Evolutionary conservation across 2,113 vertebrate genomes (phyloP), one percentile per base, ranked within the genome.

Genomic region (Mesitornis unicolor): DNA sequence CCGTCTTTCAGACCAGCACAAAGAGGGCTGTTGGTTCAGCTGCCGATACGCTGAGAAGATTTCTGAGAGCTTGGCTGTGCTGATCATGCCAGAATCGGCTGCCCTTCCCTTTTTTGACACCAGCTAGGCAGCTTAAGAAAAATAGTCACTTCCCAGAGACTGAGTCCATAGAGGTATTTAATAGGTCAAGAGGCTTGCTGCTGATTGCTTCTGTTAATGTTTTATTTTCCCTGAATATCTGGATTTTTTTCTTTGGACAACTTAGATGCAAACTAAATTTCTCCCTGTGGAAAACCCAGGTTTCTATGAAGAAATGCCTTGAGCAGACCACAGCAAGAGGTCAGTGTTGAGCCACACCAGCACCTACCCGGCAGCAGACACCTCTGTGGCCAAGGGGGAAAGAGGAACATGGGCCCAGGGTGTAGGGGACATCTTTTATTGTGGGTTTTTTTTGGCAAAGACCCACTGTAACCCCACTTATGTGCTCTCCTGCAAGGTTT

Each of bases 301-400:
- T 53, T 40, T 18, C 14, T 25, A 1, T 2, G 22, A 79, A 71
- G 54, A 60, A 84, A 61, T 10, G 51, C 15, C 33, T 8, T 10
- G 16, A 45, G n/a, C 45, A 35, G 16, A 7, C 12, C 47, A 26
- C 2, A 10, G 86, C 40, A 76, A 64, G 61, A 81, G 84, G 65
- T 87, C 73, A 67, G 80, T 60, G 64, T 10, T 59, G 60, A 89
- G 76, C 73, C 36, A 36, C 20, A 2, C 43, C 6, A 20, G 24
- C 68, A 26, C 65, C 2, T 21, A 35, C 25, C 38, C 20, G 51
- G 42, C 51, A 61, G 36, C 25, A 15, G 11, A 21, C 0, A 6
- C 33, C 65, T 67, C 42, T 42, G 35, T 0, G 3, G 28, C 31
- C 59, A 9, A 0, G 0, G 25, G 45, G 14, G 42, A 40, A 74